Evolutionary conservation across 2,888 invertebrate genomes (phyloP).

Genomic region (Beris morrisii): DNA sequence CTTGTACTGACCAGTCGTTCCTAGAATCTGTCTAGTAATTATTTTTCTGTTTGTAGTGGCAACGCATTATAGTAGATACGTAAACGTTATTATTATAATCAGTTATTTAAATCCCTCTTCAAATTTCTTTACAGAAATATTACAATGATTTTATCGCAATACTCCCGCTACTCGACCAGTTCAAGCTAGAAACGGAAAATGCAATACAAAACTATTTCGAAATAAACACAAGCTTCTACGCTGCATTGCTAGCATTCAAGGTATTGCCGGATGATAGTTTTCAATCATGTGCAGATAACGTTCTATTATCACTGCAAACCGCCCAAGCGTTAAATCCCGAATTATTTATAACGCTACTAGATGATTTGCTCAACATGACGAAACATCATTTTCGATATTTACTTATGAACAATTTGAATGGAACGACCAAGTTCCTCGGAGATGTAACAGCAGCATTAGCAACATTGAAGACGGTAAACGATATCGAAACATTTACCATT

Average conservation of each 20-base stretch:
- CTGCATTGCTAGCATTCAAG: slow-evolving; percentile 3
- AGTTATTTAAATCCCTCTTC: too few relatives aligned
- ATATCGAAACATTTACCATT: background rate
- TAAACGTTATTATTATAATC: too few relatives aligned
- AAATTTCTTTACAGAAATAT: slow-evolving; percentile 17
- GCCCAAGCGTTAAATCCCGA: background rate
- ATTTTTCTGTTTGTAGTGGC: too few relatives aligned
- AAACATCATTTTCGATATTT: slow-evolving; percentile 9
- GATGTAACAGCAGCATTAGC: background rate
- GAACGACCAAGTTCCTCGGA: slow-evolving; percentile 10
- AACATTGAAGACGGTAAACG: background rate
- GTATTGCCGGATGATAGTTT: background rate
- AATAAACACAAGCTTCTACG: slow-evolving; percentile 3
- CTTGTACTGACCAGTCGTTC: too few relatives aligned
- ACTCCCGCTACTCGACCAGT: slow-evolving; percentile 14
- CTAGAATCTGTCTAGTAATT: too few relatives aligned
- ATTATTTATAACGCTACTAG: slow-evolving; percentile 6
- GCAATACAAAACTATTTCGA: slow-evolving; percentile 10
- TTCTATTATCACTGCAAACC: slow-evolving; percentile 1
- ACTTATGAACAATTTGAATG: slow-evolving; percentile 10
- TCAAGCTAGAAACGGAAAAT: background rate
- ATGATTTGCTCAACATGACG: slow-evolving; percentile 23
- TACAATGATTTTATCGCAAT: slow-evolving; percentile 13
- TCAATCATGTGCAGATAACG: slow-evolving; percentile 11
- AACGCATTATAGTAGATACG: too few relatives aligned